Percentiles rank a stretch among this genome's conserved stretches.
These are phyloP conservation scores for Salvelinus namaycush DNA, from an alignment of 2,113 vertebrate species.

Conservation along the genomic window DNA sequence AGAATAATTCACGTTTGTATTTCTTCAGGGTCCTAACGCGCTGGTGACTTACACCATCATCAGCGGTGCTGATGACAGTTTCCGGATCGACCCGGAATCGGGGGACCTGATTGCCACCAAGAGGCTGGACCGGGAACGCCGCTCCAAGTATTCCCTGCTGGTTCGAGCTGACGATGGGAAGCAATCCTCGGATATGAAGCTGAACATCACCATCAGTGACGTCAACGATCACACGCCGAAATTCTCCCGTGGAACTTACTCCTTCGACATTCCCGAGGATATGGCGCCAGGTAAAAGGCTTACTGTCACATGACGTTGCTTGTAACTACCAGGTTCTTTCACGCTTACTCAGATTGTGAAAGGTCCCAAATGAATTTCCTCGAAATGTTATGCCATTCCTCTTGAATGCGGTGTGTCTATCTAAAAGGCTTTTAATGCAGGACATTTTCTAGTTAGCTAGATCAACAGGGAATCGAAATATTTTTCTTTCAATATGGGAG, in stretches of 20 bases:
- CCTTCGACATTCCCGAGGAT: constrained; percentile 93
- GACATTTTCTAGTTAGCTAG: constrained; percentile 30
- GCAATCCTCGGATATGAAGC: constrained; percentile 91
- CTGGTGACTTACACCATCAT: constrained; percentile 95
- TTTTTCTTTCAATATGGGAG: neutral
- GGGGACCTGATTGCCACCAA: constrained; percentile 91
- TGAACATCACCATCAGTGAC: constrained; percentile 94
- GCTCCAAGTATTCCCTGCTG: constrained; percentile 91
- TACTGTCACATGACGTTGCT: too few relatives aligned
- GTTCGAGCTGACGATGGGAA: constrained; percentile 92
- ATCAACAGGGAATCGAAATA: constrained; percentile 31
- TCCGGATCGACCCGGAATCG: constrained; percentile 91
- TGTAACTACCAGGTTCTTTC: neutral
- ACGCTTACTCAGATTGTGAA: neutral
- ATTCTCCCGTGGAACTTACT: constrained; percentile 89
- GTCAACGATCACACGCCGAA: constrained; percentile 93
- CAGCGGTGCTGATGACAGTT: constrained; percentile 94
- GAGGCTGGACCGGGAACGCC: constrained; percentile 88
- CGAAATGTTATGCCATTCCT: neutral
- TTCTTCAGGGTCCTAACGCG: constrained; percentile 89
- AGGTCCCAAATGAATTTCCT: too few relatives aligned
- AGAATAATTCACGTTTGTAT: neutral
- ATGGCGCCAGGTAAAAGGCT: constrained; percentile 80
- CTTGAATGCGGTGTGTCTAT: constrained; percentile 1
- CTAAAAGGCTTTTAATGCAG: constrained; percentile 4